Base-by-base conservation (phyloP, 2,888 invertebrate species). In the Ellobium chinense region DNA sequence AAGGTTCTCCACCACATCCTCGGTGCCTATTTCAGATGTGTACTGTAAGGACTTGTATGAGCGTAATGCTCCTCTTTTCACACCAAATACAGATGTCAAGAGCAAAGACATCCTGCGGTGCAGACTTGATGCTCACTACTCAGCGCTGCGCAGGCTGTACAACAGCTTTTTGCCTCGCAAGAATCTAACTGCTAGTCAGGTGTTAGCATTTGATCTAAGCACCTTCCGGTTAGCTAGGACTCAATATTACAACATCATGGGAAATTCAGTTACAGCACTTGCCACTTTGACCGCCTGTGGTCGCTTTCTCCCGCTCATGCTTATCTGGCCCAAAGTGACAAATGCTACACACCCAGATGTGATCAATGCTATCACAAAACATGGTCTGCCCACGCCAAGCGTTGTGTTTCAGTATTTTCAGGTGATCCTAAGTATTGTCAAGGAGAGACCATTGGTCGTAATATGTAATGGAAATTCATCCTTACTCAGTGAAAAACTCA, bases 361-460 rank as follows among this genome's bases (percentile, higher is more conserved):
- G 21, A 68, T 68, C n/a, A 62, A 27, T 54, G 60, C 36, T 24
- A 21, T 29, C 12, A 39, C 74, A 2, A 66, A 39, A 31, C 56
- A 58, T n/a, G 74, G 80, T 9, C 9, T 75, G 12, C 56, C 74
- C 9, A 60, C 74, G 1, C n/a, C 34, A 54, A n/a, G 29, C n/a
- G 46, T 68, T 1, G 68, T 80, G 5, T 37, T 21, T 31, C 68
- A 68, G 14, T 80, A 80, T 62, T 46, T 80, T 4, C 65, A 56
- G 39, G n/a, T 27, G 14, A 29, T 74, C 29, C 39, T 74, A 5
- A 58, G 7, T 1, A 18, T 54, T 21, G 29, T 68, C 2, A 66
- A 21, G 24, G 29, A 39, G 39, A 68, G 66, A 24, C 80, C 80
- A 5, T 29, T 74, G 46, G 39, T 80, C 2, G 58, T 80, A 39